Conservation (phyloP, 2,888 invertebrate genomes). For the Ichneumoninae sp. region DNA sequence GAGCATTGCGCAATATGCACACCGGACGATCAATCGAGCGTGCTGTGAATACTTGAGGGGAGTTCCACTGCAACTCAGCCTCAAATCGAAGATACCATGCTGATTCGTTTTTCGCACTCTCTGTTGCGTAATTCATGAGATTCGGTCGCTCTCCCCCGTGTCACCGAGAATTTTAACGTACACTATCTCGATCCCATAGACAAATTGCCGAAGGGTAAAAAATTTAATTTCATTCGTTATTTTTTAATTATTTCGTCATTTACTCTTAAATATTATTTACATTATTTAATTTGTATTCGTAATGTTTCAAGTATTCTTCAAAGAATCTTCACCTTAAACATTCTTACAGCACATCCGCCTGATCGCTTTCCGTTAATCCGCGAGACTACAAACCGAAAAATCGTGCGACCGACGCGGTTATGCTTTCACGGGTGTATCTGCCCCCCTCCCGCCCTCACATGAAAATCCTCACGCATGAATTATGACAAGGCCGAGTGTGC, state of each 20-base stretch:
- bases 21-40: slow-evolving; percentile 51
- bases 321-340: slow-evolving; percentile 13
- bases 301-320: neutral
- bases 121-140: slow-evolving; percentile 10
- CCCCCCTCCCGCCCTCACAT: neutral
- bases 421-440: slow-evolving; percentile 42
- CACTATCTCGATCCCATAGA: neutral
- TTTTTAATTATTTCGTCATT: neutral
- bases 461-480: slow-evolving; percentile 59
- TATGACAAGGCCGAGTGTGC: slow-evolving; percentile 57
- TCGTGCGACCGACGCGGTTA: slow-evolving; percentile 30
- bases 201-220: neutral
- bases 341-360: neutral
- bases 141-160: neutral
- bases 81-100: slow-evolving; percentile 18
- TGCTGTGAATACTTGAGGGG: slow-evolving; percentile 23
- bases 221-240: neutral
- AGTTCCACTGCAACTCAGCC: slow-evolving; percentile 5
- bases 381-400: neutral
- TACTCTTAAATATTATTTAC: too few species aligned
- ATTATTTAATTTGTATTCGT: neutral
- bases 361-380: neutral
- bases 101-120: neutral
- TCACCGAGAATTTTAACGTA: neutral
- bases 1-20: slow-evolving; percentile 44